Evolutionary conservation across 2,113 vertebrate species (phyloP).

Genomic region (Donacobius atricapilla): DNA sequence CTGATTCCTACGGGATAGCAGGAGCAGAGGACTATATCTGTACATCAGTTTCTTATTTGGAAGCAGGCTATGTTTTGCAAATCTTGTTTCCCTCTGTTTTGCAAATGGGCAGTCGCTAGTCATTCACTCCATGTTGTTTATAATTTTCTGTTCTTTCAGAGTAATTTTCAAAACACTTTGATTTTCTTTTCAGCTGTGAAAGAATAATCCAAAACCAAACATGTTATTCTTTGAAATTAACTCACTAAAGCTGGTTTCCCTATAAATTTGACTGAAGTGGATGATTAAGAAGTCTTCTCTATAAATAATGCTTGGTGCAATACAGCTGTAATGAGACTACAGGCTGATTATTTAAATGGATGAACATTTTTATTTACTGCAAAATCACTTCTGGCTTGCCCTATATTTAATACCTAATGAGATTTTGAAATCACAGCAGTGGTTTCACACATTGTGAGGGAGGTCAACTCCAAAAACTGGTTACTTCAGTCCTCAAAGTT

Average conservation of each 20-base stretch:
- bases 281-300: slow-evolving; percentile 67
- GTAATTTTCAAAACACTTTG: slow-evolving; percentile 55
- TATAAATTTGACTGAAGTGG: slow-evolving; percentile 66
- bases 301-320: slow-evolving; percentile 60
- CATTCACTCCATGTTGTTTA: slow-evolving; percentile 38
- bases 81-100: slow-evolving; percentile 1
- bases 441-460: background rate
- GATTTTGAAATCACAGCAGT: slow-evolving; percentile 10
- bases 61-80: background rate
- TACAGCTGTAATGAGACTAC: slow-evolving; percentile 63
- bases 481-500: background rate
- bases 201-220: slow-evolving; percentile 64
- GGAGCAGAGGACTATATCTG: background rate
- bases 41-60: background rate
- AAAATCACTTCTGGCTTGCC: slow-evolving; percentile 48
- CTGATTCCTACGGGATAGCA: background rate
- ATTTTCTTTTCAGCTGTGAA: slow-evolving; percentile 68
- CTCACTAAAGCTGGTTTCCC: slow-evolving; percentile 44
- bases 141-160: slow-evolving; percentile 54
- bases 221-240: slow-evolving; percentile 72
- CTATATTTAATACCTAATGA: slow-evolving; percentile 38
- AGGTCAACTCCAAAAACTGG: background rate
- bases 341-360: slow-evolving; percentile 55
- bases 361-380: slow-evolving; percentile 53
- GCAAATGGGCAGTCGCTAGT: slow-evolving; percentile 22